phyloP scores from a whole-genome alignment of 2,113 vertebrate species.

The Paratilapia polleni region DNA sequence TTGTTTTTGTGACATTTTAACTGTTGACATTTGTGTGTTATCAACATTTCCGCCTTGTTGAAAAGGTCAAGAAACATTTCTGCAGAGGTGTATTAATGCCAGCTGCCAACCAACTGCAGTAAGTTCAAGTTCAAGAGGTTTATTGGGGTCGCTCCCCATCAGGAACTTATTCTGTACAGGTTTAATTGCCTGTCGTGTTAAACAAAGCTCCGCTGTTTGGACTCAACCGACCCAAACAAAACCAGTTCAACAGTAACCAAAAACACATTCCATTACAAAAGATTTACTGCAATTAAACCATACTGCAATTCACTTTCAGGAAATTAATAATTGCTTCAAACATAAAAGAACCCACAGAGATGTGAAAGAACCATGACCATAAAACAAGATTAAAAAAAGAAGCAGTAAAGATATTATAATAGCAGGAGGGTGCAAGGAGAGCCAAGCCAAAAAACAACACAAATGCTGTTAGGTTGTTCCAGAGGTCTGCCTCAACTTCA shows the following conservation, averaged over 20 bases:
- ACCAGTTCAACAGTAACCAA: conserved; percentile 4
- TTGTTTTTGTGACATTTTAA: conserved; percentile 1
- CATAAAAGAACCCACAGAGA: conserved; percentile 28
- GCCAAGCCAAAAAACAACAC: conserved; percentile 32
- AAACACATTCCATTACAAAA: conserved; percentile 17
- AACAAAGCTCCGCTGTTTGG: not conserved
- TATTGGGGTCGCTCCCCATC: not conserved
- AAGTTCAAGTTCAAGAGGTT: conserved; percentile 17
- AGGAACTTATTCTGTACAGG: not conserved
- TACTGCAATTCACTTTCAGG: not conserved
- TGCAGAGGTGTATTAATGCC: not conserved
- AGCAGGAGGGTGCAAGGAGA: conserved; percentile 42
- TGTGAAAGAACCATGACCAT: not conserved
- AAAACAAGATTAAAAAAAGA: not conserved
- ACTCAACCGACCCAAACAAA: not conserved
- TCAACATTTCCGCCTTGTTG: conserved; percentile 17
- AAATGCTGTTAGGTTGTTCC: conserved; percentile 2
- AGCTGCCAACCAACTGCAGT: not conserved
- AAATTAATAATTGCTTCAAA: conserved; percentile 27
- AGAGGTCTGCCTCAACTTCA: not conserved
- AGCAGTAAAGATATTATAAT: not conserved
- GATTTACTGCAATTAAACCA: conserved; percentile 16
- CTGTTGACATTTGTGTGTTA: not conserved
- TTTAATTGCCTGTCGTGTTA: not conserved
- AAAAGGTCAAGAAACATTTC: conserved; percentile 28